Base-by-base conservation (phyloP, 2,888 invertebrate species). In the Meganola albula region DNA sequence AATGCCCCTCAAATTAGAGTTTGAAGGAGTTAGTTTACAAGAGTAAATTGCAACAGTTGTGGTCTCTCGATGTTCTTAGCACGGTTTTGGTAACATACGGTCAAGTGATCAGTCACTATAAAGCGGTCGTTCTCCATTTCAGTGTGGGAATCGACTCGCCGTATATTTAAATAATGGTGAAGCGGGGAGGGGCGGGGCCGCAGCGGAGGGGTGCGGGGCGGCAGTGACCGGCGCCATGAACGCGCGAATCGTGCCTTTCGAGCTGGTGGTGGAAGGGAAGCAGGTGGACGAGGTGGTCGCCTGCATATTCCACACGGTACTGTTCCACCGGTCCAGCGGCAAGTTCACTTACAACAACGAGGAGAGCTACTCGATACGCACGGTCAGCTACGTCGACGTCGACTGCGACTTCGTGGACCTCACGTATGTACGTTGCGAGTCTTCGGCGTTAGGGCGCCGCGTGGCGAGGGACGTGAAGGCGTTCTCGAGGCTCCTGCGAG, bases 391-490 rank as follows among this genome's bases (percentile, higher is more conserved):
- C 67, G 93, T 95, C 53, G 99, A 99, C 78, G 95, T 98, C 20
- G 96, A 98, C 78, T 99, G 99, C 87, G 96, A 99, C 78, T 97
- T 97, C 72, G 94, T 99, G 60, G 98, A 99, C 82, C 93, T 98
- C 72, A 98, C 98, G 4, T 99, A 99, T 82, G 98, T 97, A 12
- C 94, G 97, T 74, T 96, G 96, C 82, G 93, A 95, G 46, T 97
- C 97, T 16, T 89, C 91, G n/a, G 87, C 87, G 31, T 87, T 96
- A 24, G 91, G 91, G 44, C 90, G 89, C 56, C 91, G 87, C 48
- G 88, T 93, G 53, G 93, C 90, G 69, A 90, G 88, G 40, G 93
- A 92, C 68, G 93, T 95, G 40, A 91, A 91, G 10, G 87, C 89
- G 35, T 95, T 95, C 69, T 94, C 94, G 9, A 92, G 93, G 60